A percentile compares a stretch with the other conserved stretches of the same genome.
Conservation (phyloP, 2,113 vertebrate species). For the Misgurnus mizolepis region DNA sequence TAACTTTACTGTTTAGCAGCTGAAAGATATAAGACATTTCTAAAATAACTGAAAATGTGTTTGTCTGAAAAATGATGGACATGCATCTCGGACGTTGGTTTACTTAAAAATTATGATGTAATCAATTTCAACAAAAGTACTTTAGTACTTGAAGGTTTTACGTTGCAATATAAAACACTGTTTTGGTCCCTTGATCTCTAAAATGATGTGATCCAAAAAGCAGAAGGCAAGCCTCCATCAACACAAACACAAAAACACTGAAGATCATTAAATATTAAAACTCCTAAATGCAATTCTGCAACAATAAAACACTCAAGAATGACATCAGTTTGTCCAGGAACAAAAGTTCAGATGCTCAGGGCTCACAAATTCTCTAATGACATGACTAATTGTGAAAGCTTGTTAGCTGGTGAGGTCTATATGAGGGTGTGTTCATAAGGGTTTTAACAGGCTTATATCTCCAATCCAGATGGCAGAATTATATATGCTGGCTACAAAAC, state of each 20-base stretch:
- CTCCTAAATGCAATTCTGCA: slow-evolving; percentile 12
- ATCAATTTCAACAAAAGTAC: no score
- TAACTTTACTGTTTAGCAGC: no score
- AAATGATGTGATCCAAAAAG: not conserved
- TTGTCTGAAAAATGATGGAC: no score
- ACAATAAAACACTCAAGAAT: not conserved
- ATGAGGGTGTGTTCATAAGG: slow-evolving; percentile 29
- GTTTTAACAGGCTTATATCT: slow-evolving; percentile 29
- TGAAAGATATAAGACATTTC: no score
- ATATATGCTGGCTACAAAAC: slow-evolving; percentile 48
- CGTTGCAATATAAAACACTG: no score
- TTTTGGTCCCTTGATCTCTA: not conserved
- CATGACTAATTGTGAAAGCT: slow-evolving; percentile 35
- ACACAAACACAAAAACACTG: not conserved
- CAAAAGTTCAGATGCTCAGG: not conserved
- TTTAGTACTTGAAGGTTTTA: no score
- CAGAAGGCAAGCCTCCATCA: not conserved
- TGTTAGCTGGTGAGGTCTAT: slow-evolving; percentile 32
- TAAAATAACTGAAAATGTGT: no score
- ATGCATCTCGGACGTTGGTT: no score
- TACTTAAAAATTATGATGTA: no score
- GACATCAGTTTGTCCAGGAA: not conserved
- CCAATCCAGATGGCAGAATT: slow-evolving; percentile 38
- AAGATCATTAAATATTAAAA: slow-evolving; percentile 7
- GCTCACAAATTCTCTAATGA: slow-evolving; percentile 19